Evolutionary conservation across 2,113 vertebrate genomes (phyloP), one percentile per base, ranked within the genome.

Genomic region (Xiphorhynchus elegans): DNA sequence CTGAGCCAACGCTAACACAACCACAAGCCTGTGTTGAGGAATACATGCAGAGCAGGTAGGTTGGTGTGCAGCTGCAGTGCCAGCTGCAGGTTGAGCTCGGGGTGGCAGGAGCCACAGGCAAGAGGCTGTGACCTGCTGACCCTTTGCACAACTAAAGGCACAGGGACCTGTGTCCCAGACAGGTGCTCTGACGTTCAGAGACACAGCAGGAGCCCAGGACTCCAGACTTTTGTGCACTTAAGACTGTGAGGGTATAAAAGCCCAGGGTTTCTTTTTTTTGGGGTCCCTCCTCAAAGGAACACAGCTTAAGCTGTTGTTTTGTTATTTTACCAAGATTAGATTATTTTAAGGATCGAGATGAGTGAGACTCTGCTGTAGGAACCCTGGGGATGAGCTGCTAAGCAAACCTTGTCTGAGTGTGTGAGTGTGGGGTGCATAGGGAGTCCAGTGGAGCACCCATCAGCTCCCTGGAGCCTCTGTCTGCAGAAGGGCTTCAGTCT

Each of bases 361-460:
- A 23, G 21, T 42, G 25, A 63, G 35, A 33, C 35, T 29, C 25
- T 70, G 56, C 31, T 50, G 4, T 3, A 16, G 40, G 35, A 63
- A 63, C 26, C 7, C 18, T 15, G 7, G 46, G 62, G 6, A 14
- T 0, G 0, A 53, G 78, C 52, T 0, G 1, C 46, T 10, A 75
- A 2, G 0, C 9, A 35, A 62, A 25, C 17, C 18, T 33, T 72
- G 56, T 63, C 25, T 63, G 47, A 15, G 55, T 47, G 39, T 35
- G 63, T 44, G 63, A 55, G 63, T 2, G 9, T 8, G 17, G 40
- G 47, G 25, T 28, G 42, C 15, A 10, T 1, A 42, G 42, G 40
- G 40, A 42, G 9, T 23, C 62, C 44, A 44, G 19, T 7, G 13
- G 62, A 19, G 62, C 62, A 64, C 28, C 29, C 29, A 64, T 10